A percentile compares a stretch with the other conserved stretches of the same genome.
Evolutionary conservation across 1,140 invertebrate genomes (phyloP).

Genomic region (Cherax quadricarinatus): DNA sequence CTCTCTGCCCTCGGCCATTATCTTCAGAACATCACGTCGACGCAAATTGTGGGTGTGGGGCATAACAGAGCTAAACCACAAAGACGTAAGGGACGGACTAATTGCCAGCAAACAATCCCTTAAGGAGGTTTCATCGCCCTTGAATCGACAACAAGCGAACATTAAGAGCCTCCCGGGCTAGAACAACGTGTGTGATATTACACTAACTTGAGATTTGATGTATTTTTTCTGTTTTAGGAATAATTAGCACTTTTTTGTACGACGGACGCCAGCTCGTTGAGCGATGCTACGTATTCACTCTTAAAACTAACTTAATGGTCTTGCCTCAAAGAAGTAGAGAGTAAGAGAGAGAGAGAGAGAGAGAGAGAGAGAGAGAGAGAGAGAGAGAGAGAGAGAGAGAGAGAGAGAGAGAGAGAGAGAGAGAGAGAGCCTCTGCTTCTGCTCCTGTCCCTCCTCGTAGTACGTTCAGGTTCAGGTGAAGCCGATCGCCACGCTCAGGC

Average conservation of each 20-base stretch:
- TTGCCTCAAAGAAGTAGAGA: no score
- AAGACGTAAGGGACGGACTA: slow-evolving; percentile 22
- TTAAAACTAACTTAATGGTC: no score
- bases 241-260: no score
- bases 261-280: no score
- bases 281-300: no score
- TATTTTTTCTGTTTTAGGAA: no score
- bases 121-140: not conserved
- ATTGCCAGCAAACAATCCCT: slow-evolving; percentile 19
- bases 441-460: no score
- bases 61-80: slow-evolving; percentile 33
- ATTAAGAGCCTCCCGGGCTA: not conserved
- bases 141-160: not conserved
- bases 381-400: no score
- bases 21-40: not conserved
- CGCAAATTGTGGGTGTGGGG: slow-evolving; percentile 53
- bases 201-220: not conserved
- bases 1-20: slow-evolving; percentile 1
- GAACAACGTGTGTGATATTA: not conserved
- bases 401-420: no score
- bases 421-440: no score
- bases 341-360: no score
- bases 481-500: not conserved
- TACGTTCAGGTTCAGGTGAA: not conserved
- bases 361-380: no score